Conservation (phyloP, 2,888 invertebrate species). For the Zelleria hepariella region DNA sequence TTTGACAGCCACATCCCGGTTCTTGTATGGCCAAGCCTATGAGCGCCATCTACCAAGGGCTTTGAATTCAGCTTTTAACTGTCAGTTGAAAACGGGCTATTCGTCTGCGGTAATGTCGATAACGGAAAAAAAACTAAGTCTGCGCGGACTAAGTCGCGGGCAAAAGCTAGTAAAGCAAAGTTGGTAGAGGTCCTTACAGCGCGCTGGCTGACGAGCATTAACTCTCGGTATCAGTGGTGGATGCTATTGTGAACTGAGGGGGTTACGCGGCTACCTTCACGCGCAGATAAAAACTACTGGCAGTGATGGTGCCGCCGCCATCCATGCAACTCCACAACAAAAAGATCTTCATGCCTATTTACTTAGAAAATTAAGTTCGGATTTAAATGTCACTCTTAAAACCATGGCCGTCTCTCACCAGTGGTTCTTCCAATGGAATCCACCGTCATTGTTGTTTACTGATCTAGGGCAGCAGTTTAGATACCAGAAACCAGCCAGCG, state of each 20-base stretch:
- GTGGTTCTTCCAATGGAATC: constrained; percentile 65
- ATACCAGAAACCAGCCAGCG: not conserved
- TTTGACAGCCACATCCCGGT: no score
- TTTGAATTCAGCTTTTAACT: no score
- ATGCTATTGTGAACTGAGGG: not conserved
- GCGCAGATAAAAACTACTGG: not conserved
- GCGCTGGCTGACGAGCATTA: not conserved
- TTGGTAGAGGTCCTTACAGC: no score
- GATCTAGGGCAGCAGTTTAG: constrained; percentile 30
- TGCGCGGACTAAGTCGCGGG: no score
- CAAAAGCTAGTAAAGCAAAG: no score
- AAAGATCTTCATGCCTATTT: not conserved
- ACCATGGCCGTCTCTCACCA: constrained; percentile 61
- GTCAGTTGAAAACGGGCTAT: no score
- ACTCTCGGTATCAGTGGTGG: not conserved
- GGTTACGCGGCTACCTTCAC: not conserved
- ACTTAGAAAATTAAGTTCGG: not conserved
- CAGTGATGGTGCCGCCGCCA: not conserved
- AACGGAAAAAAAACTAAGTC: no score
- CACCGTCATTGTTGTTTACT: constrained; percentile 43
- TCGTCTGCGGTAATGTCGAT: no score
- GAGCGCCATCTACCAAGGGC: no score
- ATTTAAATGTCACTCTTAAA: not conserved
- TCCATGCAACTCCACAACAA: not conserved
- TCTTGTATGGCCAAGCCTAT: no score